These are phyloP conservation scores for Villa cingulata DNA, from an alignment of 2,888 invertebrate species.

Conservation along the genomic window DNA sequence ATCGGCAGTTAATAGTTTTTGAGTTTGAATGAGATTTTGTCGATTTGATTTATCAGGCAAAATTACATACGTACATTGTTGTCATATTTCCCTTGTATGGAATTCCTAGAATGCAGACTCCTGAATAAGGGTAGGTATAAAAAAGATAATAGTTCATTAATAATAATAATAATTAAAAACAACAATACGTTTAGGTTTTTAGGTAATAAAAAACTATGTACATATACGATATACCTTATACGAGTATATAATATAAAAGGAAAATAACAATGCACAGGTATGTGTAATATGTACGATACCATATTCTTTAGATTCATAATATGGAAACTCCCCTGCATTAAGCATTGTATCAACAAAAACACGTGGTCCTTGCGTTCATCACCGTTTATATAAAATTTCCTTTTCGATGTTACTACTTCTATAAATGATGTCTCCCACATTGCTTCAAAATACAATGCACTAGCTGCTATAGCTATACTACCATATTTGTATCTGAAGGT, in stretches of 20 bases:
- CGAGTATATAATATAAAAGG: too few species aligned
- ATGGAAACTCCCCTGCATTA: conserved; percentile 45
- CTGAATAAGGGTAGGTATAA: conserved; percentile 11
- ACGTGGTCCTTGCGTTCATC: conserved; percentile 22
- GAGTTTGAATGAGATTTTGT: conserved; percentile 35
- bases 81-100: conserved; percentile 50
- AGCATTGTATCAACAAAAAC: conserved; percentile 47
- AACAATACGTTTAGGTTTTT: too few species aligned
- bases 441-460: conserved; percentile 48
- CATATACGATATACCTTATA: too few species aligned
- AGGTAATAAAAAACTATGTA: too few species aligned
- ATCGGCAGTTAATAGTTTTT: conserved; percentile 34
- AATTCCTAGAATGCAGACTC: conserved; percentile 47
- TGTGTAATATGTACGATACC: conserved; percentile 3
- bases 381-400: conserved; percentile 42
- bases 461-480: too few species aligned
- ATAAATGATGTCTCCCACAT: conserved; percentile 51
- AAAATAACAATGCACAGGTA: too few species aligned
- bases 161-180: background rate
- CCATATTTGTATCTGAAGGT: conserved; percentile 39
- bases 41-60: conserved; percentile 42
- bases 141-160: background rate
- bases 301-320: conserved; percentile 27
- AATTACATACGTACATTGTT: conserved; percentile 51
- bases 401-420: conserved; percentile 32